phyloP scores from a whole-genome alignment of 2,113 vertebrate genomes.

The Chauna torquata region DNA sequence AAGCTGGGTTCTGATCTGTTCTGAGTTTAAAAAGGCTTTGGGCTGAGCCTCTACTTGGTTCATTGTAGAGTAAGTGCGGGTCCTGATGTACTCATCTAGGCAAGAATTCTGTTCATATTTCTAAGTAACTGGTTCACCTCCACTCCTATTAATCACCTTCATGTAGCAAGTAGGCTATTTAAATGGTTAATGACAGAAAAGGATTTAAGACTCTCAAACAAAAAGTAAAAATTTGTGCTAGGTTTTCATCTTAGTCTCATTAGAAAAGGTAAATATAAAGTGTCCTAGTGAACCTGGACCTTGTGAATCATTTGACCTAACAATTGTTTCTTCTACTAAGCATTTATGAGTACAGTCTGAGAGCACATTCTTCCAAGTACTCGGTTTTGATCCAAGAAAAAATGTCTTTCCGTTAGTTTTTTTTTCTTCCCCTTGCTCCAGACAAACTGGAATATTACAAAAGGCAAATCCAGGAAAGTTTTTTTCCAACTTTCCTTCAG shows the following conservation, averaged over 20 bases:
- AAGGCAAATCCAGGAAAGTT: background rate
- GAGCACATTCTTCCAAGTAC: background rate
- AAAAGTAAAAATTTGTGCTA: background rate
- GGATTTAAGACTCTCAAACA: background rate
- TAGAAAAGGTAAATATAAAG: background rate
- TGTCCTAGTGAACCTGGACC: background rate
- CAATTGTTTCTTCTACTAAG: background rate
- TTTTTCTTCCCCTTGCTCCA: background rate
- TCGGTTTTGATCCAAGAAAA: background rate
- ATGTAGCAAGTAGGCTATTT: background rate
- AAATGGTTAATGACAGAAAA: background rate
- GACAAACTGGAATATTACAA: slow-evolving; percentile 1
- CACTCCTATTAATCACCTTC: background rate
- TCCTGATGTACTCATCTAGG: background rate
- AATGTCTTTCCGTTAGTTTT: slow-evolving; percentile 38
- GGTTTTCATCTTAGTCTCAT: background rate
- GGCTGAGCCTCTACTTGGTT: background rate
- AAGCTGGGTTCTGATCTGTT: background rate
- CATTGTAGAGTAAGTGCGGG: background rate
- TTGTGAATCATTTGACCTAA: background rate
- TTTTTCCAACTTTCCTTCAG: background rate
- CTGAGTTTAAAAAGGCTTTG: background rate
- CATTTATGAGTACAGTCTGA: background rate
- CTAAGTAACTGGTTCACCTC: background rate
- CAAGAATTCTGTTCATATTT: background rate